Base-by-base conservation (phyloP, 1,140 invertebrate genomes). In the Drepana arcuata region DNA sequence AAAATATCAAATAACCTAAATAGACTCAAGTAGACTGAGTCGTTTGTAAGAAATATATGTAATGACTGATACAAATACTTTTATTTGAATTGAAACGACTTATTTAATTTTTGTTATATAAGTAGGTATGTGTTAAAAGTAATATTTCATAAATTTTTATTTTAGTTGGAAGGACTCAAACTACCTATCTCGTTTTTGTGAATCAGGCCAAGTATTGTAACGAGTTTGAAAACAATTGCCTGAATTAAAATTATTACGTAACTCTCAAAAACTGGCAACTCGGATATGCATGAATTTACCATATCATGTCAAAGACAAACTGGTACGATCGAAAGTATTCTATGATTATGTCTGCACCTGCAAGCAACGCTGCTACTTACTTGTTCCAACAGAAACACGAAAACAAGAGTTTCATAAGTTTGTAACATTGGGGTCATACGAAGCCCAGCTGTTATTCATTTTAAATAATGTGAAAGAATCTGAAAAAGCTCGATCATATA, bases 401-500 rank as follows among this genome's bases (percentile, higher is more conserved):
- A 24, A 44, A 26, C 14, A 37, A 44, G 41, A 44, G 34, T 44
- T 44, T 33, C 21, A 37, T 26, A 44, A 24, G 27, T 37, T 37
- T 32, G 23, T 37, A 25, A 37, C 34, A 16, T 37, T 44, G 23
- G 41, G 34, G 15, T 44, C 41, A 14, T 37, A 43, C 25, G 41
- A 43, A 43, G 34, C 41, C 34, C 34, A 43, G 28, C 26, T 31
- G 21, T 43, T 43, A 36, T 41, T 28, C 13, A 42, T 42, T 35
- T 34, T 39, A 9, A 39, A 31, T 31, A 41, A 33, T 41, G 30
- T 41, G 10, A 16, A 41, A 10, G 38, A 33, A 34, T 34, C 37
- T 24, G 21, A 39, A 32, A 32, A 39, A 32, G 37, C 36, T 39
- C 28, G 37, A 24, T 15, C 37, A 39, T 33, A 33, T 41, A 33